Evolutionary conservation across 2,113 vertebrate genomes (phyloP).

Genomic region (Ammospiza caudacuta): DNA sequence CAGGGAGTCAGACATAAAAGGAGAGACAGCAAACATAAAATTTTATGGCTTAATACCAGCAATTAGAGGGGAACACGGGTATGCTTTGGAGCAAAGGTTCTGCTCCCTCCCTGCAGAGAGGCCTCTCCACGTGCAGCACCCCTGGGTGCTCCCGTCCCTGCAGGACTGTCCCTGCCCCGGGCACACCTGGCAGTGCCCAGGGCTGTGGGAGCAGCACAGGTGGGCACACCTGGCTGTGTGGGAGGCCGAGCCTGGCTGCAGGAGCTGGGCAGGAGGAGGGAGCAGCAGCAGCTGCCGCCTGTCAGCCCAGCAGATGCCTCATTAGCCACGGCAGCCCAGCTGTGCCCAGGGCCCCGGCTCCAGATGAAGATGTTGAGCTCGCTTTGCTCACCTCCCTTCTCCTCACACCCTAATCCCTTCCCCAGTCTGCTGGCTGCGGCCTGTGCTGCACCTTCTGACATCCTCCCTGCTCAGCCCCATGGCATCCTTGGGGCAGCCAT

Average conservation of each 20-base stretch:
- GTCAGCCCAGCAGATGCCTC: conserved; percentile 54
- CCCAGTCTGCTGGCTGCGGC: rapidly evolving
- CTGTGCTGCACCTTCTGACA: not conserved
- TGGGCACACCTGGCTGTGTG: not conserved
- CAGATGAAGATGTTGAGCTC: not conserved
- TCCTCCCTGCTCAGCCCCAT: not conserved
- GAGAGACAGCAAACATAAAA: not conserved
- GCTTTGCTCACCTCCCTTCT: not conserved
- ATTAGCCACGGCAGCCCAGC: conserved; percentile 44
- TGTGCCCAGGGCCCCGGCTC: not conserved
- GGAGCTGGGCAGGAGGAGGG: conserved; percentile 19
- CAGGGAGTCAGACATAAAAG: not conserved
- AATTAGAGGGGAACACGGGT: not conserved
- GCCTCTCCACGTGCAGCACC: not conserved
- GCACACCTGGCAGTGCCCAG: not conserved
- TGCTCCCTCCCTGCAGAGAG: not conserved
- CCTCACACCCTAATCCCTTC: rapidly evolving
- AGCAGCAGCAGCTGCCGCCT: conserved; percentile 1
- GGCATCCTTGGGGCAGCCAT: rapidly evolving
- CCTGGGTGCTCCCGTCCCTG: not conserved
- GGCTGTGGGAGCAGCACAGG: not conserved
- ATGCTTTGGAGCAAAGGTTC: not conserved
- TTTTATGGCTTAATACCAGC: not conserved
- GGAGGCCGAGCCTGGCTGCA: not conserved
- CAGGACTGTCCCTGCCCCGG: not conserved